phyloP scores from a whole-genome alignment of 2,113 vertebrate genomes.

The Eptesicus fuscus region DNA sequence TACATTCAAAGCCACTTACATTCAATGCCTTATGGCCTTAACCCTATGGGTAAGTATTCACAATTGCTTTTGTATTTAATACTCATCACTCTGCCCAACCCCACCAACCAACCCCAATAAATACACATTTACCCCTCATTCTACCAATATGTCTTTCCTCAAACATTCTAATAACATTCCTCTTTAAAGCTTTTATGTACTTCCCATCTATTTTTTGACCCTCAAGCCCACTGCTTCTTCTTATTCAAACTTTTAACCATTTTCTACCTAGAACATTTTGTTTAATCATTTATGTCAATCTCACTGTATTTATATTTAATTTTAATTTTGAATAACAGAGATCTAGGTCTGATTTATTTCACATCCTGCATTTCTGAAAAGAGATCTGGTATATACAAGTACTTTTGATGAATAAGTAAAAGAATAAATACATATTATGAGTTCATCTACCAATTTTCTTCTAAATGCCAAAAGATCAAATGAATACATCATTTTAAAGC shows the following conservation, averaged over 20 bases:
- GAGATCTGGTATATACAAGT: neutral
- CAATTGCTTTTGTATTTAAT: neutral
- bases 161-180: neutral
- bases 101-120: neutral
- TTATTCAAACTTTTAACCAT: neutral
- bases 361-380: neutral
- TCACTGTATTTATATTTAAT: neutral
- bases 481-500: neutral
- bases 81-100: accelerated
- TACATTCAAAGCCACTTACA: neutral
- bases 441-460: neutral
- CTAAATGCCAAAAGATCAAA: neutral
- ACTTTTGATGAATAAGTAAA: neutral
- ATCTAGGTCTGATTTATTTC: neutral
- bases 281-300: neutral
- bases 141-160: neutral
- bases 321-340: neutral
- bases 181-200: neutral
- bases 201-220: neutral
- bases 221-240: neutral
- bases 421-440: neutral
- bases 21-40: neutral
- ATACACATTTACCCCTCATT: neutral
- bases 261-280: neutral
- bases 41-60: neutral